A percentile compares a stretch with the other conserved stretches of the same genome.
Conservation (phyloP, 2,888 invertebrate species). For the Serrognathus titanus region DNA sequence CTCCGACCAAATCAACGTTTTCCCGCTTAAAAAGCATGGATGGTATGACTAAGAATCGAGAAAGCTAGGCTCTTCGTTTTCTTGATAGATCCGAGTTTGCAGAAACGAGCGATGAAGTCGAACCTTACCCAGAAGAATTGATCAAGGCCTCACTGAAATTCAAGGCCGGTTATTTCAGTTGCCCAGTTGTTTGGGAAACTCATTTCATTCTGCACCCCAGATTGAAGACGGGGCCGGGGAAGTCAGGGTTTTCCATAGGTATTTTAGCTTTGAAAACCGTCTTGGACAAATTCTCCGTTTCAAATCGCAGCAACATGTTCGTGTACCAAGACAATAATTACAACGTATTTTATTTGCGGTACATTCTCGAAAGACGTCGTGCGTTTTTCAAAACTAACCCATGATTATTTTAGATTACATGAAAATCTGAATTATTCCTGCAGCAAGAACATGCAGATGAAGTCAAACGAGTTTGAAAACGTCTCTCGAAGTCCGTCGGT, state of each 20-base stretch:
- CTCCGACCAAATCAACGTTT: conserved; percentile 37
- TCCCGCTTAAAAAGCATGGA: conserved; percentile 43
- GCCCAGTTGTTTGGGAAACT: conserved; percentile 70
- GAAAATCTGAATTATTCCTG: conserved; percentile 43
- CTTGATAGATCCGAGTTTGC: conserved; percentile 11
- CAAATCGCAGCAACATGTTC: conserved; percentile 73
- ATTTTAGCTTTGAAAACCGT: conserved; percentile 63
- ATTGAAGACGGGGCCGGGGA: conserved; percentile 61
- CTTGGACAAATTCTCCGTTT: conserved; percentile 66
- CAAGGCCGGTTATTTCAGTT: conserved; percentile 67
- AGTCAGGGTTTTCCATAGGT: conserved; percentile 59
- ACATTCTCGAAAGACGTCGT: background rate
- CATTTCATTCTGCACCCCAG: conserved; percentile 68
- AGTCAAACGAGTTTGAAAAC: conserved; percentile 42
- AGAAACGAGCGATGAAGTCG: conserved; percentile 42
- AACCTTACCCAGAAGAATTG: conserved; percentile 40
- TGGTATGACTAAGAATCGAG: conserved; percentile 30
- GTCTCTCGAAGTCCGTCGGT: conserved; percentile 55
- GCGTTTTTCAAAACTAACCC: background rate
- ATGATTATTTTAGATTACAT: conserved; percentile 42
- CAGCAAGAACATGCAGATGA: conserved; percentile 32
- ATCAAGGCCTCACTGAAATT: conserved; percentile 51
- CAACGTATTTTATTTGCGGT: conserved; percentile 57
- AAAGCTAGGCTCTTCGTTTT: no score
- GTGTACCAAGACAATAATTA: conserved; percentile 64